Evolutionary conservation across 1,140 invertebrate species (phyloP), one percentile per base, ranked within the genome.

Genomic region (Diorhabda elongata): DNA sequence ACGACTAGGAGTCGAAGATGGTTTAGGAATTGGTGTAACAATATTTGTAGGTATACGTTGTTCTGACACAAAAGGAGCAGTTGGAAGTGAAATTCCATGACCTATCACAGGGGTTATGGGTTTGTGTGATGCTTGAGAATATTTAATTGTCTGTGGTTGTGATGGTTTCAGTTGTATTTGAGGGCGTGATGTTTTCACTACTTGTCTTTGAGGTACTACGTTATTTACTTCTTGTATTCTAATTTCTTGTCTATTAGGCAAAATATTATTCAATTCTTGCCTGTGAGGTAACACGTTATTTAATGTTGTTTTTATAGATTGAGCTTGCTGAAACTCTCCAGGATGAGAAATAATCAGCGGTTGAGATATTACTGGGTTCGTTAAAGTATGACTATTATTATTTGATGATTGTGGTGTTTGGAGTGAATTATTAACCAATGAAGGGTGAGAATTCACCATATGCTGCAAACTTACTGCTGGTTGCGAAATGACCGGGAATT

Each of bases 11-110:
- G 64, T 74, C 75, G 61, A 78, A 71, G 68, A 65, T 82, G 65
- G 82, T 84, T 82, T 83, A 70, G 84, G 85, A 64, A 88, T 85
- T 2, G 88, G 88, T 78, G 87, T 88, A 3, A 89, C 86, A 69
- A 89, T 86, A 79, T 89, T 89, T 43, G 87, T 89, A 63, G 88
- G 88, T 74, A 89, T 84, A 11, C 84, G 85, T 68, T 84, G 84
- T 76, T 87, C 84, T 44, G 85, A 83, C 4, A 78, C 73, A 64
- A 86, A 85, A 3, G 86, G 85, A 3, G 86, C 84, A 76, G 85
- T 83, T 3, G 86, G 87, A 61, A 88, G 82, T 61, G 83, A 85
- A 65, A 89, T 85, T 74, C 84, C 86, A 4, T 84, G 80, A 42
- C 65, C 61, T 61, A 70, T 64, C 4, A 64, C 42, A 43, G 61